Evolutionary conservation across 1,140 invertebrate species (phyloP), one percentile per base, ranked within the genome.

Genomic region (Scaptomyza hsui): DNA sequence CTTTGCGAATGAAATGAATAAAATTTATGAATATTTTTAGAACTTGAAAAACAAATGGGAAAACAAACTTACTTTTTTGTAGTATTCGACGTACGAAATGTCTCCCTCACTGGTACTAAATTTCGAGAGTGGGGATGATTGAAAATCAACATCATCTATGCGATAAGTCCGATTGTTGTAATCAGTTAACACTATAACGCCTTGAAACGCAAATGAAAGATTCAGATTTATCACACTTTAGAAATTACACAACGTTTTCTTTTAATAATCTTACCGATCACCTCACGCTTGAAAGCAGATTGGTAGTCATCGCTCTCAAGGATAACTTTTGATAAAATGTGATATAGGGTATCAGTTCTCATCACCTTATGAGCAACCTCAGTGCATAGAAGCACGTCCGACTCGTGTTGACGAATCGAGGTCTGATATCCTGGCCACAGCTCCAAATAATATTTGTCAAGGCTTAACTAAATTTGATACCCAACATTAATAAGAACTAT

Each of bases 131-230:
- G 94, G 93, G 0, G 74, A 90, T 0, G 94, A 94, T 10, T 92
- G 92, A 88, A 94, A 94, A 24, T 95, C 93, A 3, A 99, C 94
- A 81, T 99, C 98, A 92, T 98, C 97, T 6, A 99, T 92, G 21
- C 94, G 92, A 89, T 99, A 99, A 0, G 96, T 96, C 81, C 94
- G 95, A 81, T 98, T 98, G 75, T 99, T 99, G 79, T 99, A 99
- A 37, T 95, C 93, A 0, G 98, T 99, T 21, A 99, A 89, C 0
- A 99, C 96, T 48, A 95, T 49, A 21, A 68, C 75, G 4, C 90
- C 89, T 90, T 21, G 19, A 21, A 21, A 21, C 1, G 1, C 1
- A n/a, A n/a, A n/a, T n/a, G n/a, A n/a, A n/a, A 37, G 32, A 29
- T 26, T 26, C 12, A 37, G 12, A 37, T 37, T n/a, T n/a, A 56